Conservation (phyloP, 2,888 invertebrate genomes). For the Altica lythri region DNA sequence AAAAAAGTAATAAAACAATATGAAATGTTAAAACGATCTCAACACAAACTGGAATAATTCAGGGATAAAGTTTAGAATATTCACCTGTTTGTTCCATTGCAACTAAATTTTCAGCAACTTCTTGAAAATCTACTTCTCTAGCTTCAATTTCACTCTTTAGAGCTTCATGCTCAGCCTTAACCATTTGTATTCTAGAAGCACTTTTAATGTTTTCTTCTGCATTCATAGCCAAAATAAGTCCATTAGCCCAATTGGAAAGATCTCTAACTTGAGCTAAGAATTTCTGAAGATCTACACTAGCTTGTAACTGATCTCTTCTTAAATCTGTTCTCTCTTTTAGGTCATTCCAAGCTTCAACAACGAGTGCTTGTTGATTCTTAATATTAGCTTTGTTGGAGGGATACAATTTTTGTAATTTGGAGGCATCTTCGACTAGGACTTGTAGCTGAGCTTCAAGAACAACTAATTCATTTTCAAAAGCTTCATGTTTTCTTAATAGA, state of each 20-base stretch:
- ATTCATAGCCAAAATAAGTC: conserved; percentile 75
- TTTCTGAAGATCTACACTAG: conserved; percentile 86
- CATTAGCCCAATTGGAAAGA: conserved; percentile 85
- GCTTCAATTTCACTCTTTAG: conserved; percentile 87
- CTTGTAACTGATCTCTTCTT: conserved; percentile 79
- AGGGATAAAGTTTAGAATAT: no score
- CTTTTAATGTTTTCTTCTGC: conserved; percentile 83
- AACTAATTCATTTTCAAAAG: conserved; percentile 90
- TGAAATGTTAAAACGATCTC: no score
- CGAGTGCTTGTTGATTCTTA: conserved; percentile 81
- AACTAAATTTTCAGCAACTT: conserved; percentile 75
- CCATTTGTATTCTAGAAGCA: conserved; percentile 78
- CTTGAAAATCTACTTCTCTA: conserved; percentile 78
- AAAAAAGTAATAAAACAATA: no score
- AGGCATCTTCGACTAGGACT: conserved; percentile 90
- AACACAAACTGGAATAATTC: no score
- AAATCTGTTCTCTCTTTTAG: conserved; percentile 82
- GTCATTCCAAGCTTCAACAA: conserved; percentile 85
- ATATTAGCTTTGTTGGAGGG: conserved; percentile 92
- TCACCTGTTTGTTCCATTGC: conserved; percentile 77
- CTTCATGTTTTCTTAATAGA: conserved; percentile 85
- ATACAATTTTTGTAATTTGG: conserved; percentile 82
- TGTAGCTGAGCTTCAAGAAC: conserved; percentile 90
- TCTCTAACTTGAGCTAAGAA: conserved; percentile 81
- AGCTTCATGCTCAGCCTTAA: conserved; percentile 82